Conservation (phyloP, 2,797 vertebrate genomes). For the Myotis findleyi region DNA sequence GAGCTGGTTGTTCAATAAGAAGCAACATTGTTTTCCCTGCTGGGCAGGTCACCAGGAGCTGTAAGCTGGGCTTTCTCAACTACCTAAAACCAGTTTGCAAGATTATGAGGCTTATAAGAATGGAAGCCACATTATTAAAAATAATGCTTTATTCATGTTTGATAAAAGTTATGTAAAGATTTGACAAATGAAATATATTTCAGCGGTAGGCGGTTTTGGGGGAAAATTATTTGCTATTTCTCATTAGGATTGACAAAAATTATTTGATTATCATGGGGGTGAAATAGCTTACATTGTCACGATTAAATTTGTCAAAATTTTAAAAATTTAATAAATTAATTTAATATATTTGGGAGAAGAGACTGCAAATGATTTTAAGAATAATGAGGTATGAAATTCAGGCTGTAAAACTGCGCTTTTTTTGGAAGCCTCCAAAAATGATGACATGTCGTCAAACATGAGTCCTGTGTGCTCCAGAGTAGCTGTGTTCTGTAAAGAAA, state of each 20-base stretch:
- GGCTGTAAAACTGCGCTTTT: background rate
- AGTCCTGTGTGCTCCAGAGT: background rate
- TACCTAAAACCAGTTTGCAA: slow-evolving; percentile 41
- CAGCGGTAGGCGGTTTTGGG: slow-evolving; percentile 14
- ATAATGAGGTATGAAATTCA: background rate
- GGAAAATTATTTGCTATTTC: slow-evolving; percentile 5
- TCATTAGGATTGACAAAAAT: slow-evolving; percentile 18
- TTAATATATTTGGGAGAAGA: slow-evolving; percentile 9
- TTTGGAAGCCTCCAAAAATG: background rate
- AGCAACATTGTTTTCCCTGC: slow-evolving; percentile 7
- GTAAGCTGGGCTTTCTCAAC: slow-evolving; percentile 59
- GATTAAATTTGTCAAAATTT: slow-evolving; percentile 41
- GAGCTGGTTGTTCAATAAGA: slow-evolving; percentile 66
- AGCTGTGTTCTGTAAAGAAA: background rate
- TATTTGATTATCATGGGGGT: background rate
- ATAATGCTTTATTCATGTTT: slow-evolving; percentile 60
- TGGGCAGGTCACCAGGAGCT: background rate
- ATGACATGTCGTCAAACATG: background rate
- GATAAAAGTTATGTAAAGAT: slow-evolving; percentile 7
- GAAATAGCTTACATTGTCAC: background rate
- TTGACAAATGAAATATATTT: slow-evolving; percentile 73
- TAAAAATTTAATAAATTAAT: slow-evolving; percentile 20
- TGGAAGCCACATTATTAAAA: slow-evolving; percentile 66
- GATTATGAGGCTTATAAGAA: slow-evolving; percentile 60
- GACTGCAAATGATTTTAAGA: background rate